Base-by-base conservation (phyloP, 1,140 invertebrate genomes). In the Hyles vespertilio region DNA sequence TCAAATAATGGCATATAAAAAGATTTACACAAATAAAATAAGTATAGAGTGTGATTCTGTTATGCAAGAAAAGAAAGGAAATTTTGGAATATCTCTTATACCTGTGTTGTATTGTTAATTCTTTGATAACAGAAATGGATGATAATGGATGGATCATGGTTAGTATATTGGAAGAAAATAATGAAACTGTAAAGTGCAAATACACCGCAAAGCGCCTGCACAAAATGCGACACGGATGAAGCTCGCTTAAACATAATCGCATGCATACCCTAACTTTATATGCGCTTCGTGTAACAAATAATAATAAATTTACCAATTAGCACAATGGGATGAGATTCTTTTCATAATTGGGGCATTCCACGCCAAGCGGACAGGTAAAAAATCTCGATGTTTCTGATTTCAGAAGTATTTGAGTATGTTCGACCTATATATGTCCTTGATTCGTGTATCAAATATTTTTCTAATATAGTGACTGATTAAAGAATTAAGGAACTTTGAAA, bases 211-310 rank as follows among this genome's bases (percentile, higher is more conserved):
- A 56, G 54, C 54, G 32, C 45, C 54, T 47, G 54, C 54, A 56
- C 44, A 56, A 43, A 32, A 48, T 56, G 54, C 54, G 54, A 56
- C 45, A 47, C 54, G 3, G 22, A 44, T 33, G 45, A 56, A 56
- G 54, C 54, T 11, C 10, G 22, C 9, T 22, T 3, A 8, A 56
- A 48, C 45, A 48, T 34, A 10, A 8, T 5, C n/a, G 11, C 7
- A 47, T 47, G n/a, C 22, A 48, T 47, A 10, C 44, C 45, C n/a
- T 11, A 12, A 53, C 34, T 56, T 48, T 47, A 48, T 56, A 48
- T 32, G 54, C 9, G 54, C 48, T 40, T 56, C 36, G 36, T 40
- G 36, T 40, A 40, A 40, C 36, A 1, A 40, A 40, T 40, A 40
- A 40, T 8, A 40, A 1, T 40, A 1, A 40, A 40, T 5, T 40